phyloP scores from a whole-genome alignment of 2,888 invertebrate genomes.

The Imbricaverruca yamaguchii region DNA sequence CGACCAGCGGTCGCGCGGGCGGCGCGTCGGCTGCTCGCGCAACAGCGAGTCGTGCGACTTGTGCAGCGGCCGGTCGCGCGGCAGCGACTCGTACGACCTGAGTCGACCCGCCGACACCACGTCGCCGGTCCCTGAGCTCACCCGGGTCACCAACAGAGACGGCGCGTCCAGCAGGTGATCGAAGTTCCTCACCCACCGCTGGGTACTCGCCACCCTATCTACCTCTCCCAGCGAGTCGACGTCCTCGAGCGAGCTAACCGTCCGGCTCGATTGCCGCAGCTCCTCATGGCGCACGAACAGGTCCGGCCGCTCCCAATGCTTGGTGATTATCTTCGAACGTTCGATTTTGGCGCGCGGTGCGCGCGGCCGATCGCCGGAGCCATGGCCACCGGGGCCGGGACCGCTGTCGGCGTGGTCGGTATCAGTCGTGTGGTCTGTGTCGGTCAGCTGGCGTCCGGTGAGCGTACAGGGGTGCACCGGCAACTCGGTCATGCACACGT shows the following conservation, averaged over 20 bases:
- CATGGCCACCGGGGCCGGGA: too few relatives aligned
- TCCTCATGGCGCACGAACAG: conserved; percentile 12
- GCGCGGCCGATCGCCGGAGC: too few relatives aligned
- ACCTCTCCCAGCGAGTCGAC: not conserved
- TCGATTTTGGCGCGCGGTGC: not conserved
- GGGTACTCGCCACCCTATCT: not conserved
- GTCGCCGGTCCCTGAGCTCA: not conserved
- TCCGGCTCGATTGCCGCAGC: not conserved
- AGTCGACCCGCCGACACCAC: not conserved
- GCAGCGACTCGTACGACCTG: not conserved
- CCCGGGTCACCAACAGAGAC: not conserved
- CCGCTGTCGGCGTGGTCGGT: not conserved
- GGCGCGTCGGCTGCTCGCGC: not conserved
- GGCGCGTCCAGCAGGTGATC: not conserved
- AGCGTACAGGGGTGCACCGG: not conserved
- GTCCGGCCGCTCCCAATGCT: conserved; percentile 10
- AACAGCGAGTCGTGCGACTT: not conserved
- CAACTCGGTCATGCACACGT: not conserved
- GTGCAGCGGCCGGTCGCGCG: not conserved
- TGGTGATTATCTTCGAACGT: conserved; percentile 11
- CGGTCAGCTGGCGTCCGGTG: not conserved
- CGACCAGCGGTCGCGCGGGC: not conserved
- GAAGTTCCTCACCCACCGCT: conserved; percentile 2
- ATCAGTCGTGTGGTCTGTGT: not conserved
- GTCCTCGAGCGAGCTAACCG: not conserved